phyloP scores from a whole-genome alignment of 2,888 invertebrate genomes.

The Pardosa pseudoannulata region DNA sequence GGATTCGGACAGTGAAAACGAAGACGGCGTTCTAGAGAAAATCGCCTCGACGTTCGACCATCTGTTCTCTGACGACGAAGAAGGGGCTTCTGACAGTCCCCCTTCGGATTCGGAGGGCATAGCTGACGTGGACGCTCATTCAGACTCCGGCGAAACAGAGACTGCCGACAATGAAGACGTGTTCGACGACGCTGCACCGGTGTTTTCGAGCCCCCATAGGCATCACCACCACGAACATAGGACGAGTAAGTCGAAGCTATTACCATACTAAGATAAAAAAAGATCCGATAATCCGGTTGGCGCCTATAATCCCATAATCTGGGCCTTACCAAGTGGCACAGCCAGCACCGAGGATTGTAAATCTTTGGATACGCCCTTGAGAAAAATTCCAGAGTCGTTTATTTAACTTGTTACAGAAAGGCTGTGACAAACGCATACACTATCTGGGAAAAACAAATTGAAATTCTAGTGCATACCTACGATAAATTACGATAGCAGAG shows the following conservation, averaged over 20 bases:
- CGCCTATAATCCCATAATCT: no score
- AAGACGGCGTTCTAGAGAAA: slow-evolving; percentile 84
- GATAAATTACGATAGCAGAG: no score
- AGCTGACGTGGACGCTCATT: slow-evolving; percentile 75
- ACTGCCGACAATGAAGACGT: slow-evolving; percentile 72
- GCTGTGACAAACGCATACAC: no score
- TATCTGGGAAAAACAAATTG: no score
- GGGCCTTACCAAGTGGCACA: no score
- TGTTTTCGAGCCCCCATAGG: slow-evolving; percentile 25
- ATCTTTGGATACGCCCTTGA: no score
- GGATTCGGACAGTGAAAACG: slow-evolving; percentile 86
- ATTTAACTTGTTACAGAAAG: no score
- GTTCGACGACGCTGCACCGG: slow-evolving; percentile 53
- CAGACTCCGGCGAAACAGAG: slow-evolving; percentile 72
- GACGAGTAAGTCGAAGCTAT: slow-evolving; percentile 34
- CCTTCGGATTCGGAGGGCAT: slow-evolving; percentile 79
- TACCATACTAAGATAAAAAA: no score
- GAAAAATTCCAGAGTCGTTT: no score
- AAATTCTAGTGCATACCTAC: no score
- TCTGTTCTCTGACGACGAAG: slow-evolving; percentile 83
- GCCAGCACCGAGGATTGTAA: no score
- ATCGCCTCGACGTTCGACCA: slow-evolving; percentile 85
- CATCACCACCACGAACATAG: slow-evolving; percentile 61
- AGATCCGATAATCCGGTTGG: no score
- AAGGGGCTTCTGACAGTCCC: slow-evolving; percentile 81